Conservation (phyloP, 2,113 vertebrate species). For the Oreochromis spilurus region DNA sequence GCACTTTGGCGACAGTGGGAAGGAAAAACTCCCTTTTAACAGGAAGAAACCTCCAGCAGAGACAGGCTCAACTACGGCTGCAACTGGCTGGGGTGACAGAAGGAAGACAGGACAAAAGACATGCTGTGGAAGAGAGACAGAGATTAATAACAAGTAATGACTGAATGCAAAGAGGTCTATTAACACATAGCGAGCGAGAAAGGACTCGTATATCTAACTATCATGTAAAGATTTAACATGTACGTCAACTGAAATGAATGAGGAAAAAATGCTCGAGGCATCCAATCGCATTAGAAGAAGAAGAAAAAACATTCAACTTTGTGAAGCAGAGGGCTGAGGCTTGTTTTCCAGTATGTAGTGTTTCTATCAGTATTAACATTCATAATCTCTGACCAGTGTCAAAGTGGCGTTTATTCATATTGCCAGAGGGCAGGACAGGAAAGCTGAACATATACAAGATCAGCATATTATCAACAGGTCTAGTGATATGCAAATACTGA, state of each 20-base stretch:
- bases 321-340: not conserved
- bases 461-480: not conserved
- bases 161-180: not conserved
- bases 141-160: not conserved
- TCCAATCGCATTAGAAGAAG: not conserved
- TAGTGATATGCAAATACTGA: not conserved
- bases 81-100: not conserved
- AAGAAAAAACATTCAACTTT: not conserved
- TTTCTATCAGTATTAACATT: not conserved
- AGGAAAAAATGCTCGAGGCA: not conserved
- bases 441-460: not conserved
- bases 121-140: not conserved
- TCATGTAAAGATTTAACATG: not conserved
- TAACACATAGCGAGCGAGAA: not conserved
- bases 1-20: not conserved
- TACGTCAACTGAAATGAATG: not conserved
- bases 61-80: not conserved
- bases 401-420: not conserved
- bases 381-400: not conserved
- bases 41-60: not conserved
- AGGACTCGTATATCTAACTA: not conserved
- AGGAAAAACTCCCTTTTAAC: not conserved
- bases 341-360: not conserved
- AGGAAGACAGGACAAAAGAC: not conserved
- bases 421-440: not conserved